Percentiles rank a stretch among this genome's conserved stretches.
Conservation (phyloP, 2,113 vertebrate genomes). For the Siphamia tubifer region DNA sequence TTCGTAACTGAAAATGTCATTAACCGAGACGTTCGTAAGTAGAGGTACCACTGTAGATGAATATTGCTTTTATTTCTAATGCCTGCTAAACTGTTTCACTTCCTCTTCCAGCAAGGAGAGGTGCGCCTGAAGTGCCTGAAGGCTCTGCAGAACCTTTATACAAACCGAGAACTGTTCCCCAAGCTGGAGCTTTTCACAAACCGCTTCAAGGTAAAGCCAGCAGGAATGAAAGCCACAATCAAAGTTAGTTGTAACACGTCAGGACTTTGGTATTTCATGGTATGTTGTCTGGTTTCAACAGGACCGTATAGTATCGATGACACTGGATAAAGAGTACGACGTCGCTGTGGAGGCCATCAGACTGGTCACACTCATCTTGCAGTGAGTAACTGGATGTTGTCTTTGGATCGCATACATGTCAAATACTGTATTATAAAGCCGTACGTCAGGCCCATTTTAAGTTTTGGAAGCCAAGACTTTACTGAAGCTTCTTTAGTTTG, state of each 20-base stretch:
- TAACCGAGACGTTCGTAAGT: too few relatives aligned
- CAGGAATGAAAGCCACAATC: not conserved
- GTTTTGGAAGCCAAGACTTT: too few relatives aligned
- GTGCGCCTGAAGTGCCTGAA: conserved; percentile 98
- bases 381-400: conserved; percentile 85
- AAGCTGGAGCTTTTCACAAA: conserved; percentile 99
- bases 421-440: not conserved
- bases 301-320: conserved; percentile 99
- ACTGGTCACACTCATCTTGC: conserved; percentile 96
- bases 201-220: conserved; percentile 91
- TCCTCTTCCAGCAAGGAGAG: conserved; percentile 90
- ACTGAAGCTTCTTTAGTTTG: too few relatives aligned
- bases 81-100: not conserved
- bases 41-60: too few relatives aligned
- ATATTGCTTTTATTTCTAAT: not conserved
- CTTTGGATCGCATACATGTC: too few relatives aligned
- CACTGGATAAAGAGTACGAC: conserved; percentile 98
- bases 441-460: too few relatives aligned
- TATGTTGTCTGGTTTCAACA: conserved; percentile 49
- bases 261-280: not conserved
- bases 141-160: conserved; percentile 97
- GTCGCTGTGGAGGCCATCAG: conserved; percentile 98
- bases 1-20: too few relatives aligned
- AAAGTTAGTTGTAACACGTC: not conserved
- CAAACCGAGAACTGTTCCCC: conserved; percentile 96